phyloP scores from a whole-genome alignment of 2,888 invertebrate genomes.

The Melieria crassipennis region DNA sequence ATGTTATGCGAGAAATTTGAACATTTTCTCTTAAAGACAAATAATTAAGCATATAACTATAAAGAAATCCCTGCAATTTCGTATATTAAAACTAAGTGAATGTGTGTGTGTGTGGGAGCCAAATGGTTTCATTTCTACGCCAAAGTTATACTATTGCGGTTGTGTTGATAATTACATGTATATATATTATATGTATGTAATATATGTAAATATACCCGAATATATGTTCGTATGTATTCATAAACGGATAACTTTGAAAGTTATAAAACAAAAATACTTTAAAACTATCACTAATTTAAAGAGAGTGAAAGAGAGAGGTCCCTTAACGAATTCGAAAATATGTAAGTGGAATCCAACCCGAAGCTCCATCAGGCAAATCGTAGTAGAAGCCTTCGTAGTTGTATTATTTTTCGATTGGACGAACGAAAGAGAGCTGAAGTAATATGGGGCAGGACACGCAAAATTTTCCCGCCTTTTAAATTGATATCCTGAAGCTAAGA shows the following conservation, averaged over 20 bases:
- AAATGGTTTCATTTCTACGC: conserved; percentile 47
- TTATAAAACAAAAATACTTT: too few species aligned
- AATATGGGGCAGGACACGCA: too few species aligned
- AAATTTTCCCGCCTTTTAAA: too few species aligned
- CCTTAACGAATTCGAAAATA: too few species aligned
- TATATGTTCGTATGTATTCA: not conserved
- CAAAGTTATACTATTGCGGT: conserved; percentile 51
- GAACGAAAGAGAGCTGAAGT: too few species aligned
- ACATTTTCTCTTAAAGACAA: conserved; percentile 8
- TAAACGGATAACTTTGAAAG: not conserved
- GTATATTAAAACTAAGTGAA: conserved; percentile 46
- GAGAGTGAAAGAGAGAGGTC: too few species aligned
- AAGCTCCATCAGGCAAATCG: too few species aligned
- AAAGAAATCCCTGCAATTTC: conserved; percentile 64
- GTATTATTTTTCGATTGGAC: too few species aligned
- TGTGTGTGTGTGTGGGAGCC: conserved; percentile 48
- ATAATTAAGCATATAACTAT: conserved; percentile 42
- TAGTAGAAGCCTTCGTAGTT: too few species aligned
- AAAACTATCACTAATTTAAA: too few species aligned
- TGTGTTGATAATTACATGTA: conserved; percentile 19
- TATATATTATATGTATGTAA: not conserved
- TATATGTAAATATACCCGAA: conserved; percentile 5
- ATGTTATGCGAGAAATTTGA: conserved; percentile 5
- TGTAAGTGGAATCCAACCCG: too few species aligned
- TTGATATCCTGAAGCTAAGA: too few species aligned